Conservation (phyloP, 2,113 vertebrate genomes). For the Vidua chalybeata region DNA sequence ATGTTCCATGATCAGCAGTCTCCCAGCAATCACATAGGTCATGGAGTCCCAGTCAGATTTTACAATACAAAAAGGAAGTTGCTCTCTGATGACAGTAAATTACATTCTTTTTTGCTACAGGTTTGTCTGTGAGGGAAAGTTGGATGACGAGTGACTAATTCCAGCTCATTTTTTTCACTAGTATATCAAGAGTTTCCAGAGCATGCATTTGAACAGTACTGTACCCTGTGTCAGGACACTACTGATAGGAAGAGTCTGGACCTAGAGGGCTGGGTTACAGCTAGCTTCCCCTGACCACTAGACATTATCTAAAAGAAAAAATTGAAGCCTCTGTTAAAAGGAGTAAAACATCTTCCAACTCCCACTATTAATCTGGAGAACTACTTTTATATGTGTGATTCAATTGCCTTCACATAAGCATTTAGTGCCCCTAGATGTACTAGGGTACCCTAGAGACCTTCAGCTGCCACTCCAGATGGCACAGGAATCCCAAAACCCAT, state of each 20-base stretch:
- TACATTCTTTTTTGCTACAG: not conserved
- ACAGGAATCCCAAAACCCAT: not conserved
- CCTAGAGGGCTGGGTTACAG: not conserved
- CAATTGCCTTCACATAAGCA: not conserved
- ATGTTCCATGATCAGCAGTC: not conserved
- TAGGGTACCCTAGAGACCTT: not conserved
- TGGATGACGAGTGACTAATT: not conserved
- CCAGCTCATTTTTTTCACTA: not conserved
- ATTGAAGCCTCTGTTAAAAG: not conserved
- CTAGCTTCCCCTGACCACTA: not conserved
- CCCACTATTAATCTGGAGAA: not conserved
- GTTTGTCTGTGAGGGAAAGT: not conserved
- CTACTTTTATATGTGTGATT: not conserved
- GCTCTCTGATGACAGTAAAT: not conserved
- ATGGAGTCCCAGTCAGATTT: not conserved
- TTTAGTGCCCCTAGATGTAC: not conserved
- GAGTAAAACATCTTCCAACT: not conserved
- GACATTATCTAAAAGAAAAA: not conserved
- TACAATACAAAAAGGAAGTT: not conserved
- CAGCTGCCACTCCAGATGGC: not conserved
- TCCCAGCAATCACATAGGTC: not conserved
- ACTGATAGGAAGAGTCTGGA: not conserved
- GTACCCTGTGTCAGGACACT: not conserved
- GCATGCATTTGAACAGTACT: not conserved
- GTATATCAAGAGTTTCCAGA: not conserved